Evolutionary conservation across 2,797 vertebrate species (phyloP).

Genomic region (Macropus fuliginosus): DNA sequence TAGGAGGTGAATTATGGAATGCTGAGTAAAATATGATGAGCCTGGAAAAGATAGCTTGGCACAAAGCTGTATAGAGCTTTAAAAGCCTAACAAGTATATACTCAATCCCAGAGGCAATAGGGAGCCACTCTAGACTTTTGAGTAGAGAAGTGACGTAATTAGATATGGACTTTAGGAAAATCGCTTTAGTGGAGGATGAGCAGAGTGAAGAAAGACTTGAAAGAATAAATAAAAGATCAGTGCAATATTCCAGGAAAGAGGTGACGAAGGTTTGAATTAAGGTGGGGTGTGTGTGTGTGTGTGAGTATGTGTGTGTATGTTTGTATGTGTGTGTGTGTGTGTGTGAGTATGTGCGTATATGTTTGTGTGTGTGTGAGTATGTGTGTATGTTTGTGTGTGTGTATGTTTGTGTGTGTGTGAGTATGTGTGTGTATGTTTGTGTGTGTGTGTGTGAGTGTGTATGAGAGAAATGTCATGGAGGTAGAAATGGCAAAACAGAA

Average conservation of each 20-base stretch:
- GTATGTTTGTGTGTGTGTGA: too few species aligned
- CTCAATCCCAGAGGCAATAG: not conserved
- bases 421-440: too few species aligned
- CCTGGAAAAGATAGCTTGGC: not conserved
- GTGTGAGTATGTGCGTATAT: too few species aligned
- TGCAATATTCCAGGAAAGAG: not conserved
- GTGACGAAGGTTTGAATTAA: not conserved
- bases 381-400: not conserved
- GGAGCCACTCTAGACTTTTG: not conserved
- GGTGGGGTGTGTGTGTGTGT: not conserved
- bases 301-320: not conserved
- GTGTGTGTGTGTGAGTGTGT: too few species aligned
- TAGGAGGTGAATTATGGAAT: not conserved
- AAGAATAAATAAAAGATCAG: not conserved
- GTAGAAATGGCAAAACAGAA: too few species aligned
- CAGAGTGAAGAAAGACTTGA: not conserved
- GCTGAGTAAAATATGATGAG: not conserved
- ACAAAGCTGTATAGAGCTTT: not conserved
- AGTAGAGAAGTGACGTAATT: not conserved
- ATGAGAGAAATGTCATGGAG: too few species aligned
- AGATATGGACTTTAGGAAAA: not conserved
- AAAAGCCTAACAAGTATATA: not conserved
- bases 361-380: too few species aligned
- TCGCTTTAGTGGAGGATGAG: not conserved
- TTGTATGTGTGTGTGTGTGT: too few species aligned